Base-by-base conservation (phyloP, 2,888 invertebrate genomes). In the Eupithecia vulgata region DNA sequence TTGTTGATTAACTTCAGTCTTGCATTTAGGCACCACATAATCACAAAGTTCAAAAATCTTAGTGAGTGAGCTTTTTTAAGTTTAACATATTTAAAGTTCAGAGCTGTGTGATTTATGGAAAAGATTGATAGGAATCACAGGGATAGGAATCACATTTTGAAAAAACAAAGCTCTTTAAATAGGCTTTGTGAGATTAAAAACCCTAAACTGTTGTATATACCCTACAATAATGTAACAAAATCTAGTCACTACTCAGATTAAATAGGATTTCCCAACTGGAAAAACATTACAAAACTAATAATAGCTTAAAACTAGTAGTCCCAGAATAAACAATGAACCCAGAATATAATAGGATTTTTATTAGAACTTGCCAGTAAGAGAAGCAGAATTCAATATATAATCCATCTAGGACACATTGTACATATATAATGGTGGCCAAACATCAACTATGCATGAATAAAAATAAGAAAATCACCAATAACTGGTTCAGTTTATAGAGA, bases 151-250 rank as follows among this genome's bases (percentile, higher is more conserved):
- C n/a, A 48, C 48, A 52, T 7, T 10, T 21, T 21, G n/a, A n/a
- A 48, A 48, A n/a, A 45, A 7, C n/a, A 40, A 40, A 45, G n/a
- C n/a, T n/a, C 48, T 45, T 7, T 6, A 45, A 5, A 6, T 48
- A 8, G 7, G 8, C 7, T 48, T 1, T n/a, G 8, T 8, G 6
- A 17, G 5, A 17, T n/a, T 48, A 8, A 48, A 48, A 48, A 15
- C 5, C 42, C 3, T 2, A 15, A 13, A 17, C 5, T 17, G n/a
- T 5, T 8, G n/a, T n/a, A 8, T 48, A 2, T n/a, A n/a, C 17
- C n/a, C 8, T 48, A 48, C n/a, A 48, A 48, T 48, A n/a, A 48
- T n/a, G n/a, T 48, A 48, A n/a, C n/a, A n/a, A 48, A 48, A 48
- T n/a, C n/a, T 48, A 48, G n/a, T 48, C n/a, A n/a, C 48, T 48